A percentile compares a stretch with the other conserved stretches of the same genome.
These are phyloP conservation scores for Syrista parreyssii DNA, from an alignment of 2,888 invertebrate species.

Conservation along the genomic window DNA sequence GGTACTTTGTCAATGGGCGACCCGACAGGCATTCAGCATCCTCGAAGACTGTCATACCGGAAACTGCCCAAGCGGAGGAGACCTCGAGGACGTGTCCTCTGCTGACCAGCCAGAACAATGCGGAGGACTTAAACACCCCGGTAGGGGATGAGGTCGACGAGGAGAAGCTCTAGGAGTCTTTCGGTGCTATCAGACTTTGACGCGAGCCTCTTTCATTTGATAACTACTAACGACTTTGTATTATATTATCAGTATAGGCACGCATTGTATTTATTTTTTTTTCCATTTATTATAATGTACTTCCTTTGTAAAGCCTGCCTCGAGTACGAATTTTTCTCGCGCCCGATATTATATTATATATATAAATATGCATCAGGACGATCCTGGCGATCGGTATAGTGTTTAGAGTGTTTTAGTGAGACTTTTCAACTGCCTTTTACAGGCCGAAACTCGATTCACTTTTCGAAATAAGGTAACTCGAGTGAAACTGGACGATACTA, in stretches of 20 bases:
- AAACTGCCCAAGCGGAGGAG: conserved; percentile 14
- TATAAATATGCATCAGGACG: not conserved
- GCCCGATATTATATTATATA: not conserved
- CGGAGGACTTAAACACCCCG: conserved; percentile 40
- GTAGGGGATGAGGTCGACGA: conserved; percentile 28
- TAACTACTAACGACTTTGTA: conserved; percentile 49
- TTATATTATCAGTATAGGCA: conserved; percentile 58
- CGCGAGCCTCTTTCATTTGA: conserved; percentile 21
- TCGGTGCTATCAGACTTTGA: not conserved
- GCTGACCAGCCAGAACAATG: conserved; percentile 22
- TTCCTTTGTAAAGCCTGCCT: conserved; percentile 48
- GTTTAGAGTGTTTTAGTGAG: conserved; percentile 15
- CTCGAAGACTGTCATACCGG: conserved; percentile 29
- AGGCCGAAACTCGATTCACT: not conserved
- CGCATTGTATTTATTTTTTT: conserved; percentile 62
- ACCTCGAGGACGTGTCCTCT: conserved; percentile 21
- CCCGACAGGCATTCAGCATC: conserved; percentile 52
- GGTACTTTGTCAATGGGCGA: conserved; percentile 58
- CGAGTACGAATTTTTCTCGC: not conserved
- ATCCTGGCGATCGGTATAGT: not conserved
- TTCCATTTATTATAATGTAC: conserved; percentile 55
- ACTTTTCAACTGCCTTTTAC: conserved; percentile 7
- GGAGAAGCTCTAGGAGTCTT: conserved; percentile 1
- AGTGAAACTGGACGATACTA: not conserved
- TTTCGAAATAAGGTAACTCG: not conserved